Conservation (phyloP, 2,888 invertebrate genomes). For the Dryocosmus kuriphilus region DNA sequence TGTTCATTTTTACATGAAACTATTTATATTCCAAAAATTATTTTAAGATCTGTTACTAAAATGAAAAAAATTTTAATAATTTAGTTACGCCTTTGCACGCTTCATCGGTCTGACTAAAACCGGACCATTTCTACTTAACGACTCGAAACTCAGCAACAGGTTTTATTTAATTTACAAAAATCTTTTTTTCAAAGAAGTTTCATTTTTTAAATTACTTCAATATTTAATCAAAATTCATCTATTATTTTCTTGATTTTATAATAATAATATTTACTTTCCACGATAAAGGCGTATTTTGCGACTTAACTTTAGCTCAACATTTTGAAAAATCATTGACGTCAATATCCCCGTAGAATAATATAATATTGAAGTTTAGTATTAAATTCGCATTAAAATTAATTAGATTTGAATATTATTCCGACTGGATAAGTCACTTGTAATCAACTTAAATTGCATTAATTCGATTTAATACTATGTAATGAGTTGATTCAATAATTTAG, state of each 20-base stretch:
- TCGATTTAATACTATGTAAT: too few relatives aligned
- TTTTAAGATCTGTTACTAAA: neutral
- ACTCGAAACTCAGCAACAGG: neutral
- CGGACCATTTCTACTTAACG: conserved; percentile 3
- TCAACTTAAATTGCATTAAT: neutral
- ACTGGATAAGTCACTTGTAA: neutral
- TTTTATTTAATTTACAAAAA: neutral
- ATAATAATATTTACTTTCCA: neutral
- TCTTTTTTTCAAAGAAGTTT: too few relatives aligned
- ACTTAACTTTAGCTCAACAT: neutral
- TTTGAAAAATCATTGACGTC: too few relatives aligned
- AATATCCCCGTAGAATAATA: neutral
- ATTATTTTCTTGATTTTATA: too few relatives aligned
- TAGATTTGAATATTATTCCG: neutral
- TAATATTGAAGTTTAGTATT: too few relatives aligned
- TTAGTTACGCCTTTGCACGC: neutral
- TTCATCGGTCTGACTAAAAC: neutral
- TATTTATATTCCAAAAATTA: neutral
- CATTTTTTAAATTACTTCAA: too few relatives aligned
- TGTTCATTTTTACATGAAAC: neutral
- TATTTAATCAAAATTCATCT: too few relatives aligned
- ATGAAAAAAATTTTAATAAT: neutral
- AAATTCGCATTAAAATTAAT: too few relatives aligned
- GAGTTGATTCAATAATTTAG: neutral
- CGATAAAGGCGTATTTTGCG: neutral